Base-by-base conservation (phyloP, 2,797 vertebrate genomes). In the Mormyrus proboscirostris region DNA sequence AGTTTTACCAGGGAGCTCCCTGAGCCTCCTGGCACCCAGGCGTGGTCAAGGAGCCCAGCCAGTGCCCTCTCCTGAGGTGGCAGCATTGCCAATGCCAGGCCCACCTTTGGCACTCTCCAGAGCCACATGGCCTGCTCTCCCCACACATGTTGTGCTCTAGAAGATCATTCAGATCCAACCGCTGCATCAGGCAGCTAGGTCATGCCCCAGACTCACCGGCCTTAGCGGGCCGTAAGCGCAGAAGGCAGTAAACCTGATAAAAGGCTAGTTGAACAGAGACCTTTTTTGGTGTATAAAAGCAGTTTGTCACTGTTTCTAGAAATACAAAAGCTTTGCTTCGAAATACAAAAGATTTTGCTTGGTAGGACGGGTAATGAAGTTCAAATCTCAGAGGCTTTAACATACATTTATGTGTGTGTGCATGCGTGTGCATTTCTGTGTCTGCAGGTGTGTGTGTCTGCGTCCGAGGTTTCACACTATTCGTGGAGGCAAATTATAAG, bases 341-440 rank as follows among this genome's bases (percentile, higher is more conserved):
- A 50, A 51, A 55, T 51, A 29, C 65, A 38, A 47, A 89, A 44
- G n/a, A 33, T 69, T 41, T 7, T 76, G 57, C n/a, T 62, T 86
- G 9, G 8, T 82, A 41, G 49, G 49, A 41, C 29, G 38, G 22
- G 65, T 87, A 73, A 47, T 51, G 65, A 86, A 51, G 65, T 89
- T 84, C 90, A 90, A 89, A 91, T 91, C 91, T 90, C 90, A 91
- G 89, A 82, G 89, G 89, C 89, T 90, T 89, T 41, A 89, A 85
- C 84, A 59, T 44, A 57, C 6, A 0, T 87, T 49, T 88, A n/a
- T 47, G 38, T 86, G 57, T 25, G 12, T 86, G 12, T 33, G 44
- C 82, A 19, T 59, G 25, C 9, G 1, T 69, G 47, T 25, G 25
- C 44, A 1, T 85, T 50, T 83, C 49, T 25, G 1, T 85, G 47